These are phyloP conservation scores for Enteromius anoplus DNA, from an alignment of 2,797 vertebrate species.

Conservation along the genomic window DNA sequence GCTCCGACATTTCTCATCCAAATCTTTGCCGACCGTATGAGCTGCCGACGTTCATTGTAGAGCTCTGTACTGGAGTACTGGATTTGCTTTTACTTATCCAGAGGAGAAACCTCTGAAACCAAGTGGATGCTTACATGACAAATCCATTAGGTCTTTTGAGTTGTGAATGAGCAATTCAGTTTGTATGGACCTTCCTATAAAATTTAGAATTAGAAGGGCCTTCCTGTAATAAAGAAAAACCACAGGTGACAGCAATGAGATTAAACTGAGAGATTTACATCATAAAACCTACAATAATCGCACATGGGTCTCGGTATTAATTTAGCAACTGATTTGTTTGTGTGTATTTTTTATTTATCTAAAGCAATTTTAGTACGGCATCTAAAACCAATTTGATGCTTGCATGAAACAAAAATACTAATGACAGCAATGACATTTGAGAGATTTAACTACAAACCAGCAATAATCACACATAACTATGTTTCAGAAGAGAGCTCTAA, in stretches of 20 bases:
- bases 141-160: background rate
- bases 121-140: background rate
- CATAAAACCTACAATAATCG: background rate
- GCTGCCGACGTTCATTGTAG: background rate
- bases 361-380: background rate
- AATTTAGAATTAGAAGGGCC: no score
- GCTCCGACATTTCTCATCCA: background rate
- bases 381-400: no score
- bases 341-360: no score
- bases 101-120: background rate
- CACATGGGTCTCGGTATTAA: background rate
- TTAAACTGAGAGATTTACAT: background rate
- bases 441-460: background rate
- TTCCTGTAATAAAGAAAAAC: background rate
- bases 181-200: background rate
- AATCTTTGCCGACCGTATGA: background rate
- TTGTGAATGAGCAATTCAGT: background rate
- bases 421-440: background rate
- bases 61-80: background rate
- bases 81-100: background rate
- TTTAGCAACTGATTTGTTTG: background rate
- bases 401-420: background rate
- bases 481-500: background rate
- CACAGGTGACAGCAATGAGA: background rate
- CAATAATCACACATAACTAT: background rate